These are phyloP conservation scores for Odocoileus hemionus DNA, from an alignment of 2,113 vertebrate genomes.

Conservation along the genomic window DNA sequence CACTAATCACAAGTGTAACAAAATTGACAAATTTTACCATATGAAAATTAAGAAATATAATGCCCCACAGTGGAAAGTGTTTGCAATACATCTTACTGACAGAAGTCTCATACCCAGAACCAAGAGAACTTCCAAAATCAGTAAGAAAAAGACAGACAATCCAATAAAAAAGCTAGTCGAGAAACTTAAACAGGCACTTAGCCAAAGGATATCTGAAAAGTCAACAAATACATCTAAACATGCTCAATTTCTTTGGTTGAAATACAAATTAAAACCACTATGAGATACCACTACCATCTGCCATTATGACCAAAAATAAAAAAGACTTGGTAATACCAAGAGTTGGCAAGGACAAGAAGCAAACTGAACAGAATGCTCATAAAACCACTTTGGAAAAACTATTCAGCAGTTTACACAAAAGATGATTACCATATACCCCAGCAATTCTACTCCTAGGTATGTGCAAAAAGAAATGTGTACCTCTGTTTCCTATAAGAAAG, in stretches of 20 bases:
- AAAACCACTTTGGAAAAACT: background rate
- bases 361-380: background rate
- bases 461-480: background rate
- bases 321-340: background rate
- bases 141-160: background rate
- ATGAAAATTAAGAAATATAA: slow-evolving; percentile 11
- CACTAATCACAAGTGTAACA: background rate
- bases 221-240: background rate
- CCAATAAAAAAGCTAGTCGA: background rate
- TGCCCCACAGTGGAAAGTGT: background rate
- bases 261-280: background rate
- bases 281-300: background rate
- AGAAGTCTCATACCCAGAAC: background rate
- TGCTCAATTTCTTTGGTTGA: background rate
- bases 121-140: background rate
- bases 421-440: background rate
- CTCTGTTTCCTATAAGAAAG: background rate
- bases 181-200: background rate
- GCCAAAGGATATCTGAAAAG: background rate
- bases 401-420: background rate
- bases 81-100: background rate
- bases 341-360: background rate
- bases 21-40: background rate
- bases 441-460: background rate
- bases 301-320: background rate